A percentile compares a stretch with the other conserved stretches of the same genome.
Evolutionary conservation across 2,113 vertebrate species (phyloP).

Genomic region (Hiodon tergisus): DNA sequence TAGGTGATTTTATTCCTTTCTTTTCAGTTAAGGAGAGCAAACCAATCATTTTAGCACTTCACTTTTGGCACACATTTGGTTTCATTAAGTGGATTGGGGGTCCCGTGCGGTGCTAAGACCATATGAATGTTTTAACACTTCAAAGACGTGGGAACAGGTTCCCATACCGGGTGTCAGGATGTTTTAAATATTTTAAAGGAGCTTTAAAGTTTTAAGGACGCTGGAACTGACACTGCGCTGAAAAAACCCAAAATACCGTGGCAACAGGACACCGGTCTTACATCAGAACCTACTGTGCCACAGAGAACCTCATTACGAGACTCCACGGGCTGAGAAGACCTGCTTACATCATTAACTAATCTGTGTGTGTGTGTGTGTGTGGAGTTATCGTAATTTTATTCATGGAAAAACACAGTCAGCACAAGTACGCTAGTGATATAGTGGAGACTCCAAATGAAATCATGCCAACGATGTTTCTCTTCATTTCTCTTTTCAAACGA

Average conservation of each 20-base stretch:
- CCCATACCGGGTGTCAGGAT: too few relatives aligned
- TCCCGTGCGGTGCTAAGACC: too few relatives aligned
- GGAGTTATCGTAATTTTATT: not conserved
- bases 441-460: not conserved
- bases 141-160: too few relatives aligned
- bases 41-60: not conserved
- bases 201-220: not conserved
- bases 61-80: too few relatives aligned
- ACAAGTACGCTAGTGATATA: not conserved
- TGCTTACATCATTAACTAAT: not conserved
- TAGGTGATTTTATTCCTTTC: too few relatives aligned
- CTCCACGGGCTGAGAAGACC: not conserved
- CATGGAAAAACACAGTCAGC: not conserved
- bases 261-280: not conserved
- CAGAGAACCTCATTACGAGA: not conserved
- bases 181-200: not conserved
- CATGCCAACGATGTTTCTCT: not conserved
- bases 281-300: not conserved
- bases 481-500: conserved; percentile 4
- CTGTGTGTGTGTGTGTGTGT: not conserved
- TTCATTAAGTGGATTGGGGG: too few relatives aligned
- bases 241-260: not conserved
- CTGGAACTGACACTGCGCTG: not conserved
- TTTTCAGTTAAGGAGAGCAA: too few relatives aligned
- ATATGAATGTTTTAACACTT: too few relatives aligned